Percentiles rank a stretch among this genome's conserved stretches.
These are phyloP conservation scores for Galeruca laticollis DNA, from an alignment of 2,888 invertebrate species.

Conservation along the genomic window DNA sequence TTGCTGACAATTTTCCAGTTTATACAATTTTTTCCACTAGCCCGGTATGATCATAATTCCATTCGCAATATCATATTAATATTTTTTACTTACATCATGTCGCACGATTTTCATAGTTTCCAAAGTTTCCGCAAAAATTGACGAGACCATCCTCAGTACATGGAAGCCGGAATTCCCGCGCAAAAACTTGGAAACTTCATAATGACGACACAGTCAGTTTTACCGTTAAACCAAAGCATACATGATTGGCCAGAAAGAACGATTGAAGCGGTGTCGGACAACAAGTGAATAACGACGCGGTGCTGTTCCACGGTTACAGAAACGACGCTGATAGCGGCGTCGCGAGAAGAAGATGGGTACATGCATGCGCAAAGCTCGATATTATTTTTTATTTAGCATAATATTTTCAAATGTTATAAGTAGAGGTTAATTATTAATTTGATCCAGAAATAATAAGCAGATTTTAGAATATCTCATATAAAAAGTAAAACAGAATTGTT, in stretches of 20 bases:
- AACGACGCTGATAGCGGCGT: conserved; percentile 33
- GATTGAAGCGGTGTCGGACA: conserved; percentile 44
- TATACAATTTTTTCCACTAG: too few species aligned
- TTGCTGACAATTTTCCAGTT: too few species aligned
- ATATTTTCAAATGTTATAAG: background rate
- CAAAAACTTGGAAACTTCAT: conserved; percentile 36
- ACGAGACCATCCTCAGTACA: conserved; percentile 19
- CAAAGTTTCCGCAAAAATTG: conserved; percentile 9
- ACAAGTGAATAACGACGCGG: conserved; percentile 45
- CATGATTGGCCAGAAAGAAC: conserved; percentile 44
- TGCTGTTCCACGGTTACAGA: conserved; percentile 10
- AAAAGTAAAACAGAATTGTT: too few species aligned
- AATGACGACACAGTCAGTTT: conserved; percentile 31
- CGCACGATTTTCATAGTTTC: conserved; percentile 15
- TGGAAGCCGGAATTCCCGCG: conserved; percentile 29
- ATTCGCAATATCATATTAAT: background rate
- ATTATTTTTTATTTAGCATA: background rate
- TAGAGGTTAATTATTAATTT: background rate
- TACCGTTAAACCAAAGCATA: conserved; percentile 35
- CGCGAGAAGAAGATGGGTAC: conserved; percentile 11
- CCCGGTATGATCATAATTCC: too few species aligned
- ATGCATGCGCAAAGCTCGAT: conserved; percentile 15
- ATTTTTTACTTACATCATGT: conserved; percentile 24
- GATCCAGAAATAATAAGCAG: too few species aligned
- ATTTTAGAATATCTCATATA: too few species aligned